Evolutionary conservation across 2,797 vertebrate species (phyloP).

Genomic region (Diceros bicornis): DNA sequence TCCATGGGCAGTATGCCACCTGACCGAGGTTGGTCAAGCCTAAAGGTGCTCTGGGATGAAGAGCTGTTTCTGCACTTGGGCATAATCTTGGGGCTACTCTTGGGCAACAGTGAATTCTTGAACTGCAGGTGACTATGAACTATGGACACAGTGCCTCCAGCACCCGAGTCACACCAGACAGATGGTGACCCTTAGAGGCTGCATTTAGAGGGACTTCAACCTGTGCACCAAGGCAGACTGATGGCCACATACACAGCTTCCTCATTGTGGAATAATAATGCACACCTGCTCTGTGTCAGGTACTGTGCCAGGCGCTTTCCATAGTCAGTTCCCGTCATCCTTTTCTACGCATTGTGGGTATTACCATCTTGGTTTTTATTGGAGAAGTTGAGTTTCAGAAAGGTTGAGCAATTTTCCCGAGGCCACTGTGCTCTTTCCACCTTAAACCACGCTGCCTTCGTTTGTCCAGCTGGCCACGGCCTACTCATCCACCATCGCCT

Average conservation of each 20-base stretch:
- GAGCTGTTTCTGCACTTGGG: background rate
- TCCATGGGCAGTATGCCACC: fast-evolving
- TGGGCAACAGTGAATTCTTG: background rate
- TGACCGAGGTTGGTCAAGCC: background rate
- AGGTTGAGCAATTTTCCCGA: background rate
- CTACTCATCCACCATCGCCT: fast-evolving
- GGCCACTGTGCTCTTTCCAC: background rate
- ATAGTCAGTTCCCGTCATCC: fast-evolving
- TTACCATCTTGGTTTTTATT: too few species aligned
- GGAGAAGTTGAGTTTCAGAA: background rate
- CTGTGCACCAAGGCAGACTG: background rate
- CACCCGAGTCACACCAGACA: background rate
- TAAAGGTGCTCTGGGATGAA: background rate
- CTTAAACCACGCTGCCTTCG: background rate
- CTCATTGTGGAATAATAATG: fast-evolving
- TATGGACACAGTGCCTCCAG: background rate
- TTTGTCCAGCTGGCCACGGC: background rate
- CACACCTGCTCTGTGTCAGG: fast-evolving
- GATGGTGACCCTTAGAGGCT: background rate
- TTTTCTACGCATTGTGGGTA: background rate
- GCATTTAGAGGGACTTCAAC: background rate
- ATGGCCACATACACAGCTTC: too few species aligned
- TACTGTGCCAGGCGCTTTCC: background rate
- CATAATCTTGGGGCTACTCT: background rate
- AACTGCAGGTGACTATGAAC: background rate